These are phyloP conservation scores for Sapayoa aenigma DNA, from an alignment of 2,113 vertebrate genomes.

Conservation along the genomic window DNA sequence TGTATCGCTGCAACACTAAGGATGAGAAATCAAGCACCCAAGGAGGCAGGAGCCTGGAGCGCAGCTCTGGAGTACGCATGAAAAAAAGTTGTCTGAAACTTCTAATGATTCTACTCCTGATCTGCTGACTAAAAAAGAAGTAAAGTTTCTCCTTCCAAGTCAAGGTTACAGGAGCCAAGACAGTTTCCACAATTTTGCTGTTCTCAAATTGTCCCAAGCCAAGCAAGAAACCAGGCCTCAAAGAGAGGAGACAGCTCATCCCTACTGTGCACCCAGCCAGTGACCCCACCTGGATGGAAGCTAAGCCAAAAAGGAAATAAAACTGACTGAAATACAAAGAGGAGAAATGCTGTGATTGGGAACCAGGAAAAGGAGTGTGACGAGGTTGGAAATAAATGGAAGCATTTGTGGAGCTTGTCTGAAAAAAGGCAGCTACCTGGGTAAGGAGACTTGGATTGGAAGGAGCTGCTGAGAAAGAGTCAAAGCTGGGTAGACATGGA, in stretches of 20 bases:
- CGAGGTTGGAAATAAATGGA: not conserved
- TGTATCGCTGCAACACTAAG: not conserved
- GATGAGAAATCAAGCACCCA: constrained; percentile 64
- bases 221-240: not conserved
- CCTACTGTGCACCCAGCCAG: not conserved
- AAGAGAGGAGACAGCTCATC: not conserved
- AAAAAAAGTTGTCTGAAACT: not conserved
- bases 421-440: not conserved
- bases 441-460: not conserved
- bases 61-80: not conserved
- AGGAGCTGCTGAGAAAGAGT: not conserved
- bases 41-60: not conserved
- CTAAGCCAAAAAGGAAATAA: not conserved
- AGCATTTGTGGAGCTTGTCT: not conserved
- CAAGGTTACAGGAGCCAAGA: not conserved
- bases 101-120: not conserved
- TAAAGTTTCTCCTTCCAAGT: not conserved
- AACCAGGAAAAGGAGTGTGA: not conserved
- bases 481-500: not conserved
- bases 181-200: not conserved
- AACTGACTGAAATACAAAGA: not conserved
- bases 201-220: not conserved
- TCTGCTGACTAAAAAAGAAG: not conserved
- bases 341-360: not conserved
- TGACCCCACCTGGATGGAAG: not conserved